phyloP scores from a whole-genome alignment of 2,888 invertebrate genomes.

The Horisme vitalbata region DNA sequence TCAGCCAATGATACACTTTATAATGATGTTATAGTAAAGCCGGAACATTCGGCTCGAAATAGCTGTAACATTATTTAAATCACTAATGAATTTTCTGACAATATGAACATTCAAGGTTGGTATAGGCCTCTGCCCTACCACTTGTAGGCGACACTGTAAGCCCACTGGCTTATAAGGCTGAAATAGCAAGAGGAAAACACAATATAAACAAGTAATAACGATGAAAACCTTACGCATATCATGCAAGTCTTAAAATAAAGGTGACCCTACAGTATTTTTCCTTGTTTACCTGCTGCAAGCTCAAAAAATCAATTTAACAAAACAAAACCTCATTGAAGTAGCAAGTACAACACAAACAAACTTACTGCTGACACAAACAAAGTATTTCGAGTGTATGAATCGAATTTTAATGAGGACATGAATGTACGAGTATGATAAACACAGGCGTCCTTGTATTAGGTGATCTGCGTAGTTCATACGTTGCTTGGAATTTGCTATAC shows the following conservation, averaged over 20 bases:
- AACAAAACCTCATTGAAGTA: not conserved
- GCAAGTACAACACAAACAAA: not conserved
- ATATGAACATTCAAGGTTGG: too few relatives aligned
- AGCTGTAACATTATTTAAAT: too few relatives aligned
- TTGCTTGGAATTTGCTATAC: conserved; percentile 15
- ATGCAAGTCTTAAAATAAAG: conserved; percentile 1
- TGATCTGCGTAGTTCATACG: conserved; percentile 41
- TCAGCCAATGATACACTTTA: conserved; percentile 30
- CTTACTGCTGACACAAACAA: conserved; percentile 6
- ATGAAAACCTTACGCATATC: too few relatives aligned
- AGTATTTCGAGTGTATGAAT: conserved; percentile 3
- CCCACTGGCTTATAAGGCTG: too few relatives aligned
- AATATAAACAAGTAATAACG: too few relatives aligned
- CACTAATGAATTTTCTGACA: too few relatives aligned
- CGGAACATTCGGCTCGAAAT: conserved; percentile 7
- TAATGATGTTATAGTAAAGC: conserved; percentile 11
- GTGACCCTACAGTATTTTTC: not conserved
- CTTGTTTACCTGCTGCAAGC: not conserved
- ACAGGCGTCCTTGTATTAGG: conserved; percentile 38
- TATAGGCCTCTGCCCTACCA: too few relatives aligned
- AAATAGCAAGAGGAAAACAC: too few relatives aligned
- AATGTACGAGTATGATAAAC: conserved; percentile 7
- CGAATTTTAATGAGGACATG: conserved; percentile 10
- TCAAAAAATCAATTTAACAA: not conserved
- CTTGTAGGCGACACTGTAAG: too few relatives aligned